These are phyloP conservation scores for Yponomeuta cagnagella DNA, from an alignment of 2,888 invertebrate species.

Conservation along the genomic window DNA sequence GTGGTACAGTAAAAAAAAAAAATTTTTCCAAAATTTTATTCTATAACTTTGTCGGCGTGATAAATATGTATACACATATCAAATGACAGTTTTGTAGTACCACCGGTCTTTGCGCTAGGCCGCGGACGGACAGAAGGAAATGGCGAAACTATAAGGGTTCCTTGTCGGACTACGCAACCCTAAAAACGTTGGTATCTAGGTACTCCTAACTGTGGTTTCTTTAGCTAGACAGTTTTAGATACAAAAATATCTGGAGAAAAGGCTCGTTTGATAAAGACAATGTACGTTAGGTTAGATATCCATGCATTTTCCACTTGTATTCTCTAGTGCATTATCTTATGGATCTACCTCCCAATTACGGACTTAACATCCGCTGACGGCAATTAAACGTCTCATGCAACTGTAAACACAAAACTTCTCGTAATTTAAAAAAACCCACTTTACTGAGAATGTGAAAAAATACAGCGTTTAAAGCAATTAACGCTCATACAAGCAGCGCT, in stretches of 20 bases:
- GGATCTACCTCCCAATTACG: slow-evolving; percentile 64
- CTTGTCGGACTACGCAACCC: no score
- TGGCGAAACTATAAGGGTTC: no score
- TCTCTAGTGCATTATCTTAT: slow-evolving; percentile 44
- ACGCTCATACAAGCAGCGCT: slow-evolving; percentile 50
- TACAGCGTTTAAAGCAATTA: slow-evolving; percentile 67
- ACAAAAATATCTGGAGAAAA: neutral
- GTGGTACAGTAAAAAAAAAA: no score
- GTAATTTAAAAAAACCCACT: slow-evolving; percentile 63
- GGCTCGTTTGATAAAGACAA: slow-evolving; percentile 7
- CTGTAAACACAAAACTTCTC: slow-evolving; percentile 65
- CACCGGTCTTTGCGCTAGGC: no score
- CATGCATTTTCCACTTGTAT: slow-evolving; percentile 16
- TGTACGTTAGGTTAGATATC: slow-evolving; percentile 3
- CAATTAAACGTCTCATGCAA: slow-evolving; percentile 69
- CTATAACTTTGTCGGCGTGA: no score
- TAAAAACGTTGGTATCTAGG: no score
- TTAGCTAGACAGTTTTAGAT: neutral
- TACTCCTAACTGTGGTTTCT: no score
- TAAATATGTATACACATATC: no score
- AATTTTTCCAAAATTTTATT: no score
- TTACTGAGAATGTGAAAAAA: slow-evolving; percentile 62
- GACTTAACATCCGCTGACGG: slow-evolving; percentile 61
- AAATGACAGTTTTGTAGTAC: no score
- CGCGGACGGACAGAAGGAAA: no score